Percentiles rank a stretch among this genome's conserved stretches.
Evolutionary conservation across 2,113 vertebrate genomes (phyloP).

Genomic region (Onychostruthus taczanowskii): DNA sequence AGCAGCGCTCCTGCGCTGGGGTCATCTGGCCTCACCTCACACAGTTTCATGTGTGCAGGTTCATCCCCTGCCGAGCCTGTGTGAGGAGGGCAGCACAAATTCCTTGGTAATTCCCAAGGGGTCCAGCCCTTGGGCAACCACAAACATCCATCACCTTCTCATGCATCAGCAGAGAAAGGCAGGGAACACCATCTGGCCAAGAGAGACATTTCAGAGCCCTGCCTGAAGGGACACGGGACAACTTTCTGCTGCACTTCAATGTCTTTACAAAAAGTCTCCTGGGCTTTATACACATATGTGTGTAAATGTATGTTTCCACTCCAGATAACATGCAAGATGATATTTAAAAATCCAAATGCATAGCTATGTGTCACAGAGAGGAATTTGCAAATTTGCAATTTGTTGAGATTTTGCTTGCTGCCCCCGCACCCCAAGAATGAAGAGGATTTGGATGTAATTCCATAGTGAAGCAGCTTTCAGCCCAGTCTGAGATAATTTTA

Average conservation of each 20-base stretch:
- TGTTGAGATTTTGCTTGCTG: neutral
- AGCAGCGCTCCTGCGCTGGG: neutral
- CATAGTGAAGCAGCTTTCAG: neutral
- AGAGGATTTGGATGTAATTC: neutral
- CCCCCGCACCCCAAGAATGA: neutral
- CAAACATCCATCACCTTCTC: neutral
- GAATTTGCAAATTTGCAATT: neutral
- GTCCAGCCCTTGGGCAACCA: neutral
- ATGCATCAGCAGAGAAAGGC: neutral
- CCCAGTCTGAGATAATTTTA: neutral
- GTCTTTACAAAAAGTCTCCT: neutral
- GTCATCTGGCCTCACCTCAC: neutral
- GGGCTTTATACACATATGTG: neutral
- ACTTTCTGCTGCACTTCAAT: neutral
- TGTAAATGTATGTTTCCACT: neutral
- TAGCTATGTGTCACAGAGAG: neutral
- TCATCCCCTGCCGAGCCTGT: neutral
- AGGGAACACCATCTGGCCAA: neutral
- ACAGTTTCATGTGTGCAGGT: accelerated
- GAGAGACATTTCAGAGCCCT: neutral
- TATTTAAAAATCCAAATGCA: neutral
- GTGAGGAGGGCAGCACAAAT: neutral
- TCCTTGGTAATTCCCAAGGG: accelerated
- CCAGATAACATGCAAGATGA: neutral
- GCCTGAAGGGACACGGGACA: neutral